Conservation (phyloP, 2,113 vertebrate genomes). For the Melanocharis versteri region DNA sequence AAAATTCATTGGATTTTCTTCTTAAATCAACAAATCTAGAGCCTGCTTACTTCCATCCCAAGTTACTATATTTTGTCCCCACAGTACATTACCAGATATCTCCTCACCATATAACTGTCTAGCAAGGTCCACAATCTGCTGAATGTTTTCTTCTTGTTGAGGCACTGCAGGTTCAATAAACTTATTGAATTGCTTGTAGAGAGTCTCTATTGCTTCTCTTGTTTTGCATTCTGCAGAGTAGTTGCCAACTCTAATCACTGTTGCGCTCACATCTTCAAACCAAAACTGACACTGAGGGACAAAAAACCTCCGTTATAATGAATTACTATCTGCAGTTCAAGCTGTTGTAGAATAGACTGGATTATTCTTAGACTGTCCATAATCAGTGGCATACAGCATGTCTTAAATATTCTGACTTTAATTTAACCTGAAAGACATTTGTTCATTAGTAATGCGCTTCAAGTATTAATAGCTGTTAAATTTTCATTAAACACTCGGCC, state of each 20-base stretch:
- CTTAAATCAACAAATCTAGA: neutral
- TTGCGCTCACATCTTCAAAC: conserved; percentile 86
- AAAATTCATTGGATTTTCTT: neutral
- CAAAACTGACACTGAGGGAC: conserved; percentile 84
- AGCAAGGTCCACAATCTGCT: conserved; percentile 80
- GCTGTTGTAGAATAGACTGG: neutral
- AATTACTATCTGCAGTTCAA: neutral
- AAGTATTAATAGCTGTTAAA: neutral
- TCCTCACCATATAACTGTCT: conserved; percentile 81
- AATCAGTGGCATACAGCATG: neutral
- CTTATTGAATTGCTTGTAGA: conserved; percentile 87
- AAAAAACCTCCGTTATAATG: neutral
- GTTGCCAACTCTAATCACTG: conserved; percentile 82
- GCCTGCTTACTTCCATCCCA: neutral
- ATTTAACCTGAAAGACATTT: neutral
- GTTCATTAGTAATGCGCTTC: neutral
- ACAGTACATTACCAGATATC: neutral
- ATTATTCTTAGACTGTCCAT: neutral
- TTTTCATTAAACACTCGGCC: neutral
- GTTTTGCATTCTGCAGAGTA: conserved; percentile 86
- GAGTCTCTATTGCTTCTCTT: conserved; percentile 79
- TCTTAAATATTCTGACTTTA: neutral
- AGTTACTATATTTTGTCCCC: neutral
- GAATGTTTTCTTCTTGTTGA: conserved; percentile 86
- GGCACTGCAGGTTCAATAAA: conserved; percentile 83